Evolutionary conservation across 2,888 invertebrate genomes (phyloP).

Genomic region (Xanthorhoe spadicearia): DNA sequence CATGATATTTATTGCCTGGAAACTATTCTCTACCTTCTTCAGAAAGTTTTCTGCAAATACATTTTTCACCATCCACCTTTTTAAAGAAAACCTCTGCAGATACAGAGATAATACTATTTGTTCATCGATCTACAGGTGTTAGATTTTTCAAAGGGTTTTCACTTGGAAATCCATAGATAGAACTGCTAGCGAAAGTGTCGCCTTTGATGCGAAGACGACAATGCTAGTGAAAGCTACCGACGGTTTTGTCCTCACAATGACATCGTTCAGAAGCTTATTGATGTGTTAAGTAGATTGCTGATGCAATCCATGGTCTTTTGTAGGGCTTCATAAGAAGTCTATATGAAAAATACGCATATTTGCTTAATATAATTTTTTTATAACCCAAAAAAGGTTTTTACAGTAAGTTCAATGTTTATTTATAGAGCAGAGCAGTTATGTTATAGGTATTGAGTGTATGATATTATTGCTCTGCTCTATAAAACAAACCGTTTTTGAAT

Average conservation of each 20-base stretch:
- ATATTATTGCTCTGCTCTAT: too few species aligned
- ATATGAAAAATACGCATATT: too few species aligned
- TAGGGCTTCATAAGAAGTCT: neutral
- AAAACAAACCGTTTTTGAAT: too few species aligned
- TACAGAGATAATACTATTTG: too few species aligned
- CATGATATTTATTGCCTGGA: too few species aligned
- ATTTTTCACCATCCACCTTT: too few species aligned
- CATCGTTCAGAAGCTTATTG: constrained; percentile 17
- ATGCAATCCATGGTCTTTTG: neutral
- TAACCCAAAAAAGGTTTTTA: neutral
- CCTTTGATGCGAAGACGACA: constrained; percentile 38
- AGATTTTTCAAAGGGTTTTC: constrained; percentile 39
- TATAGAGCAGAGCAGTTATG: too few species aligned
- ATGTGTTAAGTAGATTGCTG: constrained; percentile 2
- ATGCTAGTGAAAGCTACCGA: constrained; percentile 44
- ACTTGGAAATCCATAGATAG: constrained; percentile 38
- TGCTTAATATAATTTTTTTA: too few species aligned
- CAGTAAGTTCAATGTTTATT: too few species aligned
- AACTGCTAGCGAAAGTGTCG: constrained; percentile 41
- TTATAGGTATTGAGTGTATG: too few species aligned
- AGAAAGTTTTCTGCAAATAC: neutral
- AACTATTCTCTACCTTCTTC: too few species aligned
- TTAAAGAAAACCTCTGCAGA: too few species aligned
- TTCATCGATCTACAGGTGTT: constrained; percentile 33
- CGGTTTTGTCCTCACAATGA: constrained; percentile 37